A percentile compares a stretch with the other conserved stretches of the same genome.
Evolutionary conservation across 2,797 vertebrate species (phyloP).

Genomic region (Tamandua tetradactyla): DNA sequence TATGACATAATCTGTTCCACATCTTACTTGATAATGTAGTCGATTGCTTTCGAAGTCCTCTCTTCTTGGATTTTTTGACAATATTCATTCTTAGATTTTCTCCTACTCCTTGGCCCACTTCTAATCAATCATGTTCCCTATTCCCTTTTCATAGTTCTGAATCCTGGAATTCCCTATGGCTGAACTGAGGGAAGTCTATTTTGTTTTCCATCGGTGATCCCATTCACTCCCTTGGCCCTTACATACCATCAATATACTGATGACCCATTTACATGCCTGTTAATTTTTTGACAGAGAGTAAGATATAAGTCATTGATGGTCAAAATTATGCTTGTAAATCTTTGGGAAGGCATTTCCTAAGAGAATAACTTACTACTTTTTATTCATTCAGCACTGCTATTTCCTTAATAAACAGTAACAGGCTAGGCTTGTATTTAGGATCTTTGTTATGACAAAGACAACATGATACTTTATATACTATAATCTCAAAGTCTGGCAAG

Average conservation of each 20-base stretch:
- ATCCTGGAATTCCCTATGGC: not conserved
- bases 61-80: not conserved
- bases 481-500: not conserved
- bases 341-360: not conserved
- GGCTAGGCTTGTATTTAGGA: not conserved
- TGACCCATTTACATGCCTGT: not conserved
- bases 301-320: not conserved
- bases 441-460: not conserved
- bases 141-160: not conserved
- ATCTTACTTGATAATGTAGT: not conserved
- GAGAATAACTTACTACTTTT: not conserved
- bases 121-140: not conserved
- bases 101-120: not conserved
- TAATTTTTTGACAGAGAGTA: not conserved
- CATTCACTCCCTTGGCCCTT: not conserved
- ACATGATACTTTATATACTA: not conserved
- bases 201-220: not conserved
- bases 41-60: not conserved
- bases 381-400: not conserved
- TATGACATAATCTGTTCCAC: not conserved
- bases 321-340: not conserved
- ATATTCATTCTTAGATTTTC: not conserved
- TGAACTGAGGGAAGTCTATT: not conserved
- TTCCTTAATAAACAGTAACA: conserved; percentile 37
- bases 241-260: not conserved